phyloP scores from a whole-genome alignment of 2,888 invertebrate species.

The Ophion ellenae region DNA sequence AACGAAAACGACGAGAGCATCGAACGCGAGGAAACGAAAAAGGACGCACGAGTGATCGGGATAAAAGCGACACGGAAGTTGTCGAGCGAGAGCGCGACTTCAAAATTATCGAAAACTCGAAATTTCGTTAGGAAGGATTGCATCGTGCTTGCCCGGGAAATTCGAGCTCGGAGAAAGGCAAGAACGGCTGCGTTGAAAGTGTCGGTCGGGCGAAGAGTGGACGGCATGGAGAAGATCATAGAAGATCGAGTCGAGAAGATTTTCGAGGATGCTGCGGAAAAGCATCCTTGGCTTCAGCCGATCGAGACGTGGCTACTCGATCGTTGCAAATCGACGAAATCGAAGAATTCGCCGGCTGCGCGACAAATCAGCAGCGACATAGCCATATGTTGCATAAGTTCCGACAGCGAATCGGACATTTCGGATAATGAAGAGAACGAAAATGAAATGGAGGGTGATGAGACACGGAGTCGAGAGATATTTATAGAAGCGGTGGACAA shows the following conservation, averaged over 20 bases:
- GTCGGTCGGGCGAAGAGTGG: conserved; percentile 64
- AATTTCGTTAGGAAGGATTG: conserved; percentile 63
- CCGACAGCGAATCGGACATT: conserved; percentile 30
- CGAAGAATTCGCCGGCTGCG: conserved; percentile 12
- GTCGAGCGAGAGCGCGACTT: conserved; percentile 7
- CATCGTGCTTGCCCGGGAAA: conserved; percentile 53
- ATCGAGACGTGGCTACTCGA: conserved; percentile 77
- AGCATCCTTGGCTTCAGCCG: conserved; percentile 77
- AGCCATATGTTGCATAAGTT: conserved; percentile 20
- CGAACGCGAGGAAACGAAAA: background rate
- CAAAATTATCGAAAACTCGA: conserved; percentile 53
- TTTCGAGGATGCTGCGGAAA: conserved; percentile 75
- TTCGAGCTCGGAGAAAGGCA: conserved; percentile 54
- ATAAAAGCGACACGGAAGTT: background rate
- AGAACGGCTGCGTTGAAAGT: conserved; percentile 62
- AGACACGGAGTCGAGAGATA: conserved; percentile 1
- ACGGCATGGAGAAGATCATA: conserved; percentile 65
- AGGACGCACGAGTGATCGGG: background rate
- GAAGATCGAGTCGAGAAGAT: conserved; percentile 73
- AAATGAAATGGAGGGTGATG: background rate
- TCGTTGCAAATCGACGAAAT: conserved; percentile 62
- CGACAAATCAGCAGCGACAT: background rate
- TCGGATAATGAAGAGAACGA: conserved; percentile 6
- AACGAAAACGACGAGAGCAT: background rate
- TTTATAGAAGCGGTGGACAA: conserved; percentile 34